phyloP scores from a whole-genome alignment of 2,113 vertebrate genomes.

The Gopherus flavomarginatus region DNA sequence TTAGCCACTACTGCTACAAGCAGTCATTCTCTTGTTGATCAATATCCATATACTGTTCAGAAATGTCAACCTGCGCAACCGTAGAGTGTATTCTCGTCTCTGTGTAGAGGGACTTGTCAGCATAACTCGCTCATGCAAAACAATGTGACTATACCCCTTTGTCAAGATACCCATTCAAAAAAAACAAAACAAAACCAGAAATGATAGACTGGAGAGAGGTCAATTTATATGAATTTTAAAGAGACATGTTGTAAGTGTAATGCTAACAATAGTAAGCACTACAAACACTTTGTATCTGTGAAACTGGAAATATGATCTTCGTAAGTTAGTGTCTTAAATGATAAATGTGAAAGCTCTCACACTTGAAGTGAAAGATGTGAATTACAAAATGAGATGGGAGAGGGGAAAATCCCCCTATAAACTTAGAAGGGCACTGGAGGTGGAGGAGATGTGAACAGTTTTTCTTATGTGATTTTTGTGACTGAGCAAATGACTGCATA shows the following conservation, averaged over 20 bases:
- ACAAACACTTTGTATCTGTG: neutral
- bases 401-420: neutral
- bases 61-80: neutral
- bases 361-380: constrained; percentile 3
- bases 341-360: neutral
- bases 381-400: neutral
- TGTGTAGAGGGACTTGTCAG: neutral
- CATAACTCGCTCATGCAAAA: neutral
- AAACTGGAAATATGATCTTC: neutral
- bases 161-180: neutral
- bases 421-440: neutral
- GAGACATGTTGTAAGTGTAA: neutral
- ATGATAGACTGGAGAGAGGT: neutral
- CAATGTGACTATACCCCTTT: accelerated
- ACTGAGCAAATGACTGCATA: neutral
- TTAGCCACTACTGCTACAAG: neutral
- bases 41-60: neutral
- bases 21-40: neutral
- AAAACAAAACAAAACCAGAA: neutral
- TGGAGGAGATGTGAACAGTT: neutral
- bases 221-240: neutral
- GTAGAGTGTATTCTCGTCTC: neutral
- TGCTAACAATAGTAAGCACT: neutral
- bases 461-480: neutral
- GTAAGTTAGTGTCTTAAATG: neutral